Evolutionary conservation across 2,797 vertebrate species (phyloP).

Genomic region (Leuciscus waleckii): DNA sequence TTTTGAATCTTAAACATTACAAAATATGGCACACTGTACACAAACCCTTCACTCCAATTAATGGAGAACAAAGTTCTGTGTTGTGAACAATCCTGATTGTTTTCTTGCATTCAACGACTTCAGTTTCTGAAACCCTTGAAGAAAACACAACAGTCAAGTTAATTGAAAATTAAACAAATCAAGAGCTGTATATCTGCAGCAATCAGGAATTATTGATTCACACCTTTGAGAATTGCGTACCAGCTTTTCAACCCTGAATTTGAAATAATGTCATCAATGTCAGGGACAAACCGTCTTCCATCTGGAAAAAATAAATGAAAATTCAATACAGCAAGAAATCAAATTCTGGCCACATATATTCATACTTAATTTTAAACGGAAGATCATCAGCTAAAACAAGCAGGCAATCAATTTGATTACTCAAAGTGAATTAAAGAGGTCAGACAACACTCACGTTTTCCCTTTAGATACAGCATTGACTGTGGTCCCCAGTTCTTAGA

Average conservation of each 20-base stretch:
- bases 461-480: conserved; percentile 84
- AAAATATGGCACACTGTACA: conserved; percentile 43
- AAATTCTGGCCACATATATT: neutral
- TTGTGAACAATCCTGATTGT: conserved; percentile 59
- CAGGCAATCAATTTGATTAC: conserved; percentile 10
- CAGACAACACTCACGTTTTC: conserved; percentile 76
- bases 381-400: neutral
- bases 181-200: neutral
- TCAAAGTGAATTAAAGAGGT: neutral
- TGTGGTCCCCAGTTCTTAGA: conserved; percentile 81
- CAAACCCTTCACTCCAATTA: conserved; percentile 56
- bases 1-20: conserved; percentile 28
- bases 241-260: conserved; percentile 67
- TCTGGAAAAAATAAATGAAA: conserved; percentile 61
- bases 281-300: conserved; percentile 73
- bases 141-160: conserved; percentile 18
- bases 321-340: neutral
- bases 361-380: neutral
- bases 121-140: conserved; percentile 67
- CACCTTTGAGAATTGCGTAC: conserved; percentile 73
- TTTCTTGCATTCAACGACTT: conserved; percentile 60
- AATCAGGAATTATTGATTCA: conserved; percentile 1
- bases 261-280: conserved; percentile 62
- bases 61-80: conserved; percentile 69
- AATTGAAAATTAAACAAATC: neutral